Percentiles rank a stretch among this genome's conserved stretches.
These are phyloP conservation scores for Schizothorax lantsangensis DNA, from an alignment of 2,797 vertebrate species.

Conservation along the genomic window DNA sequence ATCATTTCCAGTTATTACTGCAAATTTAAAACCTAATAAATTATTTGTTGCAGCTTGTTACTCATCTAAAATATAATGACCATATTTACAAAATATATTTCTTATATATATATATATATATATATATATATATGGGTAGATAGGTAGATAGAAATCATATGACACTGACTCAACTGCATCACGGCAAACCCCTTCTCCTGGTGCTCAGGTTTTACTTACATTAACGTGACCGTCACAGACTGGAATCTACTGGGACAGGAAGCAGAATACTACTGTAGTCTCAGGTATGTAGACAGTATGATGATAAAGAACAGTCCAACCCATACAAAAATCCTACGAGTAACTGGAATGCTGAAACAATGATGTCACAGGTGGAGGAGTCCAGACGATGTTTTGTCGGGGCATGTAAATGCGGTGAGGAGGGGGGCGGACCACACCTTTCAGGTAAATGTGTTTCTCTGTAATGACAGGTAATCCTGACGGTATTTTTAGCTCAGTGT, in stretches of 20 bases:
- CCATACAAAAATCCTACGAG: constrained; percentile 49
- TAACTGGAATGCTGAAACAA: constrained; percentile 53
- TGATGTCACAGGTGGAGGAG: constrained; percentile 40
- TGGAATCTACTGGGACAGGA: constrained; percentile 15
- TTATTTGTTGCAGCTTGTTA: background rate
- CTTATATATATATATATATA: background rate
- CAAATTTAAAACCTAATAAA: background rate
- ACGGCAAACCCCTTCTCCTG: background rate
- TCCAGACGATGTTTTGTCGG: constrained; percentile 49
- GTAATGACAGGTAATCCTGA: constrained; percentile 56
- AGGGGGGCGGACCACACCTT: constrained; percentile 44
- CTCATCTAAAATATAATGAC: background rate
- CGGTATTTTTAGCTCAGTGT: constrained; percentile 55
- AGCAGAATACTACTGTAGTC: constrained; percentile 17
- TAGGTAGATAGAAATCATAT: background rate
- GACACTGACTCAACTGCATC: background rate
- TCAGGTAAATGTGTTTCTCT: constrained; percentile 48
- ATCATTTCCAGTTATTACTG: background rate
- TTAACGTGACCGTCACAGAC: background rate
- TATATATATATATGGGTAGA: background rate
- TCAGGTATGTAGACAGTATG: constrained; percentile 34
- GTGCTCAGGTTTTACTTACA: constrained; percentile 9
- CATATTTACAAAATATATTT: background rate
- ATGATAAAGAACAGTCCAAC: constrained; percentile 29
- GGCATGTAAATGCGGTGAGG: constrained; percentile 30